These are phyloP conservation scores for Caenorhabditis drosophilae DNA, from an alignment of 2,888 invertebrate genomes.

Conservation along the genomic window DNA sequence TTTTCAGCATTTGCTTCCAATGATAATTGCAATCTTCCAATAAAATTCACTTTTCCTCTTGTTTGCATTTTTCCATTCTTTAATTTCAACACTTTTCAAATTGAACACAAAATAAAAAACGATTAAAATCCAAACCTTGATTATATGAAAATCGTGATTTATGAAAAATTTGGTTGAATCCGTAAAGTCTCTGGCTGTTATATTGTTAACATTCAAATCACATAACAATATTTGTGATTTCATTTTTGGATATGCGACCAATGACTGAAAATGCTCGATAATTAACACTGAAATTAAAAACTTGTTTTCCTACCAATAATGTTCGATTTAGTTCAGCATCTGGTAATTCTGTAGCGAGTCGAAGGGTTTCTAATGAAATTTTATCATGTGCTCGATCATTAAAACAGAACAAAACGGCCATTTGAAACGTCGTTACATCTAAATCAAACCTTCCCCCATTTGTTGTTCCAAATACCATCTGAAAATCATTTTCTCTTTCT, in stretches of 20 bases:
- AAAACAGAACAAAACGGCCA: constrained; percentile 98
- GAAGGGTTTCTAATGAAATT: constrained; percentile 93
- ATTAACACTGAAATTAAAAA: constrained; percentile 2
- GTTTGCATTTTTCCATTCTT: constrained; percentile 94
- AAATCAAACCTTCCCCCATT: constrained; percentile 88
- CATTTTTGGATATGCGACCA: constrained; percentile 93
- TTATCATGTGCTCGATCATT: constrained; percentile 86
- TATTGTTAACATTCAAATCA: constrained; percentile 74
- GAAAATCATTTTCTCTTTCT: too few relatives aligned
- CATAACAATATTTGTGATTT: constrained; percentile 89
- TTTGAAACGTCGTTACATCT: constrained; percentile 99
- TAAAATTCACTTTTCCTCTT: constrained; percentile 92
- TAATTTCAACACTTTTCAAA: constrained; percentile 24
- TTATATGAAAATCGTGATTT: constrained; percentile 86
- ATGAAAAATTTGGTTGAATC: constrained; percentile 88
- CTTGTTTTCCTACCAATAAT: constrained; percentile 76
- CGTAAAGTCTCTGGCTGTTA: constrained; percentile 86
- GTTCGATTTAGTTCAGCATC: constrained; percentile 92
- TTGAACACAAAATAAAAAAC: neutral
- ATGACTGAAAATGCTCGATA: constrained; percentile 75
- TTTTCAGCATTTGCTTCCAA: constrained; percentile 70
- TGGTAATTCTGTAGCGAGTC: constrained; percentile 93
- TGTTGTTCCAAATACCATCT: constrained; percentile 89
- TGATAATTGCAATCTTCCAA: constrained; percentile 84
- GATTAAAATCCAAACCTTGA: constrained; percentile 50